Evolutionary conservation across 2,113 vertebrate genomes (phyloP).

Genomic region (Eidolon helvum): DNA sequence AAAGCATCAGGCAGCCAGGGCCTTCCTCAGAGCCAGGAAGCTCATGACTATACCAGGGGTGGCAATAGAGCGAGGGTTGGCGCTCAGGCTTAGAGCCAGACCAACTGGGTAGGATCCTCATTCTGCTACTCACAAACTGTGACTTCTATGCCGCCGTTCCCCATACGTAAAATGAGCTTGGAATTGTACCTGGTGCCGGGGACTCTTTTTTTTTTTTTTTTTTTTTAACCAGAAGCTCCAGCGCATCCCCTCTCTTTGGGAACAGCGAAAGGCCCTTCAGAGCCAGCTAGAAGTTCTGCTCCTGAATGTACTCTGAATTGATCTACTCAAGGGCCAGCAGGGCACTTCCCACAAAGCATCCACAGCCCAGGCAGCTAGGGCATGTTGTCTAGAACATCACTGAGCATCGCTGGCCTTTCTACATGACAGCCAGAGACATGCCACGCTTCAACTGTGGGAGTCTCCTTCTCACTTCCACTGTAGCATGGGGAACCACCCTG

Average conservation of each 20-base stretch:
- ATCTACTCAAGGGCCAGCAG: neutral
- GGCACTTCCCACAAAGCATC: neutral
- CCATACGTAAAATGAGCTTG: neutral
- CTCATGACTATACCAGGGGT: neutral
- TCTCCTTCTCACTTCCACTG: neutral
- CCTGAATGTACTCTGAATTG: accelerated
- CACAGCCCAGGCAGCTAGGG: neutral
- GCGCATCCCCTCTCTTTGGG: neutral
- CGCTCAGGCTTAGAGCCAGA: neutral
- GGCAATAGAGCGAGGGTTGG: neutral
- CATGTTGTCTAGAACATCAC: neutral
- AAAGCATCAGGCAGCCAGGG: too few species aligned
- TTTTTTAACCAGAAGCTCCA: neutral
- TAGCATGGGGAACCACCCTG: neutral
- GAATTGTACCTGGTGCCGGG: too few species aligned
- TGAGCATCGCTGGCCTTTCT: neutral
- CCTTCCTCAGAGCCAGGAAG: neutral
- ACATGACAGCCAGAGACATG: accelerated
- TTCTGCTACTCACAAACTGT: neutral
- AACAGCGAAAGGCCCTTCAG: neutral
- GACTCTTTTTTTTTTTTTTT: neutral
- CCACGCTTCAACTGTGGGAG: accelerated
- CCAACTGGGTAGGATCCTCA: neutral
- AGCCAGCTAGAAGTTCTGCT: neutral
- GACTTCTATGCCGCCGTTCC: neutral